Conservation (phyloP, 2,888 invertebrate species). For the Leptodirus hochenwartii region DNA sequence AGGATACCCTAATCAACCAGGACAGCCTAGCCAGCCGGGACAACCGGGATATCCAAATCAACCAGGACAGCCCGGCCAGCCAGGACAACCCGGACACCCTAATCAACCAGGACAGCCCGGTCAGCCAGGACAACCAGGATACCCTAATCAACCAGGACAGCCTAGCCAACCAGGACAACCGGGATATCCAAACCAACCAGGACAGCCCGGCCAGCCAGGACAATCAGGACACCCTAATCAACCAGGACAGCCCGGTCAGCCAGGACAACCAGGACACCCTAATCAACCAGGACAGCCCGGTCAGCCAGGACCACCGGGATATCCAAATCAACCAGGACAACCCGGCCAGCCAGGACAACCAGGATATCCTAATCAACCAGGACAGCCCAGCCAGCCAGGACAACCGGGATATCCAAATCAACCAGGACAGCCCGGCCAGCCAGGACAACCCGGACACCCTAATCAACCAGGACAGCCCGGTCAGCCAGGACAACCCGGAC, state of each 20-base stretch:
- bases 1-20: slow-evolving; percentile 8
- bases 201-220: slow-evolving; percentile 9
- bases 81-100: slow-evolving; percentile 16
- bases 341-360: slow-evolving; percentile 8
- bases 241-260: slow-evolving; percentile 39
- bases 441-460: slow-evolving; percentile 9
- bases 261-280: slow-evolving; percentile 10
- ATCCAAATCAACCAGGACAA: slow-evolving; percentile 10
- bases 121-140: slow-evolving; percentile 20
- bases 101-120: slow-evolving; percentile 12
- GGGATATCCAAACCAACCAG: slow-evolving; percentile 7
- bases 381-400: slow-evolving; percentile 10
- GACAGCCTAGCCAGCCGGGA: slow-evolving; percentile 6
- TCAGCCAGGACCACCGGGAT: slow-evolving; percentile 13
- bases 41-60: slow-evolving; percentile 6
- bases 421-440: slow-evolving; percentile 10
- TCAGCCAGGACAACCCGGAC: slow-evolving; percentile 17
- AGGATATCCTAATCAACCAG: slow-evolving; percentile 30
- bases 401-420: slow-evolving; percentile 9
- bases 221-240: slow-evolving; percentile 15
- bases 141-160: slow-evolving; percentile 3
- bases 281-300: slow-evolving; percentile 39
- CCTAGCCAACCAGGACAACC: slow-evolving; percentile 4
- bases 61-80: slow-evolving; percentile 34
- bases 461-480: slow-evolving; percentile 6